Base-by-base conservation (phyloP, 2,113 vertebrate species). In the Symphodus melops region DNA sequence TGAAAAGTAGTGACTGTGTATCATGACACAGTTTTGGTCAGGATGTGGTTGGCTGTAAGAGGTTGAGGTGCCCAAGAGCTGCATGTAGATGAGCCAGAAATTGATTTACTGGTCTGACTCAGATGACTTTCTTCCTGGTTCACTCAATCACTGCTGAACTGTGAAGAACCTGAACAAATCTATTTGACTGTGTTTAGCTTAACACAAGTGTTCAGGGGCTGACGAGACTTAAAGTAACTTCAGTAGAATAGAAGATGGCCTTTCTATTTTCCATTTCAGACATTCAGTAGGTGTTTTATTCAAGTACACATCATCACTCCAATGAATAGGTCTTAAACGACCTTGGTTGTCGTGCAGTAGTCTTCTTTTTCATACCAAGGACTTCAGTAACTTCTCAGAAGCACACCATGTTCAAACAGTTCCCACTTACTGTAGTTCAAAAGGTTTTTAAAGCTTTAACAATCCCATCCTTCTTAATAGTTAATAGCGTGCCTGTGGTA, bases 31-130 rank as follows among this genome's bases (percentile, higher is more conserved):
- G 11, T 73, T 75, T 42, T 20, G 55, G 48, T 23, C 60, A 81
- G 79, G 75, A 81, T 69, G 65, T 81, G 48, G 65, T 51, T 51
- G 19, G 8, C 36, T 12, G 4, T 14, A 6, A 46, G 17, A 68
- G 52, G 44, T 37, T 20, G 23, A 53, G n/a, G 25, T 49, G 13
- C 10, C 8, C 36, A 8, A 16, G 36, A 25, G 23, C 19, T 42
- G 48, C 54, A 21, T 11, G 13, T 8, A 51, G 52, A 48, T 46
- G 9, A 17, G 9, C 21, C 51, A 9, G 1, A 23, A 1, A 37
- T 21, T 3, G 16, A 60, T 49, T 61, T 54, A 17, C 55, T 20
- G 13, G 5, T 19, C 7, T 36, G 21, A 33, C 28, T 39, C 28
- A 33, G 33, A 2, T 9, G 3, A 14, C 25, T 36, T 8, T n/a